A percentile compares a stretch with the other conserved stretches of the same genome.
These are phyloP conservation scores for Galaxias olidus DNA, from an alignment of 2,797 vertebrate genomes.

Conservation along the genomic window DNA sequence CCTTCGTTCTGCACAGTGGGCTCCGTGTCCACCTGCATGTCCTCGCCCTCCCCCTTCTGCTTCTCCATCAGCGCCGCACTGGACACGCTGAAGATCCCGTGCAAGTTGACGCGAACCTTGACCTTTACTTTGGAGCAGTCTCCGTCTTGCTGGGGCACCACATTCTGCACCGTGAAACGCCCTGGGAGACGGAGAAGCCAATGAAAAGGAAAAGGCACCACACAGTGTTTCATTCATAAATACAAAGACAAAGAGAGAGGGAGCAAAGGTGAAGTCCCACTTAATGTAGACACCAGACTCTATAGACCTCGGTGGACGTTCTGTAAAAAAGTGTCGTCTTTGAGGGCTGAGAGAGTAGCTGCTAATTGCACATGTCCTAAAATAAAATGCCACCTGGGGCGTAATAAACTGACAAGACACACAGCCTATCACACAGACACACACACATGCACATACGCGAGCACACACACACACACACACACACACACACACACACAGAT, in stretches of 20 bases:
- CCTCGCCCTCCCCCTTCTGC: slow-evolving; percentile 82
- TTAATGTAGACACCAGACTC: slow-evolving; percentile 5
- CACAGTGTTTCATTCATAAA: neutral
- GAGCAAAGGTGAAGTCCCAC: neutral
- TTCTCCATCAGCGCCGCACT: slow-evolving; percentile 90
- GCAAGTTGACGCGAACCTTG: slow-evolving; percentile 91
- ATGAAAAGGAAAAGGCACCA: neutral
- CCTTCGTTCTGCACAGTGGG: slow-evolving; percentile 81
- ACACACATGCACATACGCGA: slow-evolving; percentile 11
- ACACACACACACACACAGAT: slow-evolving; percentile 14
- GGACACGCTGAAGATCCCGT: slow-evolving; percentile 93
- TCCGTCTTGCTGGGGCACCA: slow-evolving; percentile 87
- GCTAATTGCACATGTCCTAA: slow-evolving; percentile 4
- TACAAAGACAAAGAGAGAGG: neutral
- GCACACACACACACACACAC: neutral
- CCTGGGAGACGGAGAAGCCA: slow-evolving; percentile 71
- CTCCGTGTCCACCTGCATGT: slow-evolving; percentile 85
- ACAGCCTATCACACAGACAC: neutral
- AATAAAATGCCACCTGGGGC: slow-evolving; percentile 23
- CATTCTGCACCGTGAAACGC: slow-evolving; percentile 88
- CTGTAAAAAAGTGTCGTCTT: neutral
- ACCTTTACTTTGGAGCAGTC: slow-evolving; percentile 95
- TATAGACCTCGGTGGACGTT: neutral
- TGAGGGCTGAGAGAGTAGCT: slow-evolving; percentile 1
- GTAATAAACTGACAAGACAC: neutral